Percentiles rank a stretch among this genome's conserved stretches.
phyloP scores from a whole-genome alignment of 2,113 vertebrate genomes.

The Helogale parvula region DNA sequence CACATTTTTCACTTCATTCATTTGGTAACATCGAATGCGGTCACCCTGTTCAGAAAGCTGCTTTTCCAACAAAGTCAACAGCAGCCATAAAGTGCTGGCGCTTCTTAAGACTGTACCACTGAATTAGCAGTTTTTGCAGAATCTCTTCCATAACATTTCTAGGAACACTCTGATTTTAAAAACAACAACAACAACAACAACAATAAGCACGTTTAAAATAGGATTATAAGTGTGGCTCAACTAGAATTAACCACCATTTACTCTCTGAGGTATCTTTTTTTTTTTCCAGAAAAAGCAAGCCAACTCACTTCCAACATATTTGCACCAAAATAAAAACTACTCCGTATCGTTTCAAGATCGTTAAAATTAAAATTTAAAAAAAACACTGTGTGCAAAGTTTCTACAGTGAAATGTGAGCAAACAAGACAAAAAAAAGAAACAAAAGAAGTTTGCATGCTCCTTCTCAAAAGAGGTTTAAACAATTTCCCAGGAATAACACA shows the following conservation, averaged over 20 bases:
- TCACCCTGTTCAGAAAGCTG: conserved; percentile 74
- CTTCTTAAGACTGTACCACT: conserved; percentile 55
- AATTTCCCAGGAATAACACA: conserved; percentile 73
- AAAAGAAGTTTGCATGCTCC: conserved; percentile 80
- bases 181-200: not conserved
- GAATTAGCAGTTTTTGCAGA: conserved; percentile 43
- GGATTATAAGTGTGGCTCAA: not conserved
- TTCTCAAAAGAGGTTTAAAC: conserved; percentile 51
- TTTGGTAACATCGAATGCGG: conserved; percentile 56
- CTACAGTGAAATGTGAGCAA: conserved; percentile 64
- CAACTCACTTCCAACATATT: conserved; percentile 50
- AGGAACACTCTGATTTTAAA: not conserved
- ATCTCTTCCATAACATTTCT: conserved; percentile 52
- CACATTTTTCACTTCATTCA: conserved; percentile 74
- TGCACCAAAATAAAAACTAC: conserved; percentile 62
- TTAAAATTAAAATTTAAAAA: conserved; percentile 54
- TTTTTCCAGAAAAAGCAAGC: conserved; percentile 44
- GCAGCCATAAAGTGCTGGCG: conserved; percentile 55
- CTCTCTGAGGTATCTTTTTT: not conserved
- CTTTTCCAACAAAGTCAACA: conserved; percentile 65
- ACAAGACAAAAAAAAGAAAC: conserved; percentile 84
- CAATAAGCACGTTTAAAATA: conserved; percentile 29
- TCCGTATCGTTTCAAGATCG: conserved; percentile 63
- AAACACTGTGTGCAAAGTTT: conserved; percentile 34
- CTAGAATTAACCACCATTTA: conserved; percentile 59